Evolutionary conservation across 2,888 invertebrate species (phyloP).

Genomic region (Notocelia uddmanniana): DNA sequence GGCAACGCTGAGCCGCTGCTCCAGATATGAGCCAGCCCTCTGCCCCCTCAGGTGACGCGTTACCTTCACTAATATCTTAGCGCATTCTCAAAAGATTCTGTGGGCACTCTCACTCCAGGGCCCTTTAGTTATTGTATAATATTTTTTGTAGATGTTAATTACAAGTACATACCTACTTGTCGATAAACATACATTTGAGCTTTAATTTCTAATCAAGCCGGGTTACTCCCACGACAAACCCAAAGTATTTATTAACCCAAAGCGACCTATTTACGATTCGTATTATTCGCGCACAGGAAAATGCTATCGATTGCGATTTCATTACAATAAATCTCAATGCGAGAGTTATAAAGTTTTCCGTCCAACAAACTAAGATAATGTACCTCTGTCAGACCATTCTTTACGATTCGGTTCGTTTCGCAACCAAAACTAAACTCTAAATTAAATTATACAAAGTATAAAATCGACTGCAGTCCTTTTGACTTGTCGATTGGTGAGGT

Average conservation of each 20-base stretch:
- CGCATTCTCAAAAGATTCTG: no score
- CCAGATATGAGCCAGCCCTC: no score
- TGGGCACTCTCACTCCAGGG: no score
- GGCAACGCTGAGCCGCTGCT: no score
- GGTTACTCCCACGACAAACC: slow-evolving; percentile 58
- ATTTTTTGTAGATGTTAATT: no score
- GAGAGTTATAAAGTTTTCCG: slow-evolving; percentile 75
- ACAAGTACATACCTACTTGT: no score
- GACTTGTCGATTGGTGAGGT: slow-evolving; percentile 55
- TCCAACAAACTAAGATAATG: slow-evolving; percentile 76
- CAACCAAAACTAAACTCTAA: slow-evolving; percentile 56
- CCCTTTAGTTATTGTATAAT: no score
- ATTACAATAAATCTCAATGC: slow-evolving; percentile 76
- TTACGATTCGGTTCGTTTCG: slow-evolving; percentile 56
- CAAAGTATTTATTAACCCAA: slow-evolving; percentile 67
- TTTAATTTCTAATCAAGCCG: slow-evolving; percentile 51
- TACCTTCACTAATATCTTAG: no score
- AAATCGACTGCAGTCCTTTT: slow-evolving; percentile 48
- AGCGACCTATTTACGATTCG: slow-evolving; percentile 71
- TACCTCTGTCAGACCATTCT: slow-evolving; percentile 68
- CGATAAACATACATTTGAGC: slow-evolving; percentile 3
- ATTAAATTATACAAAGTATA: slow-evolving; percentile 49
- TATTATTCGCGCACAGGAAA: slow-evolving; percentile 72
- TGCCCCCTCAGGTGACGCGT: no score
- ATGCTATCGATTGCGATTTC: slow-evolving; percentile 75